phyloP scores from a whole-genome alignment of 2,113 vertebrate genomes.

The Colistium nudipinnis region DNA sequence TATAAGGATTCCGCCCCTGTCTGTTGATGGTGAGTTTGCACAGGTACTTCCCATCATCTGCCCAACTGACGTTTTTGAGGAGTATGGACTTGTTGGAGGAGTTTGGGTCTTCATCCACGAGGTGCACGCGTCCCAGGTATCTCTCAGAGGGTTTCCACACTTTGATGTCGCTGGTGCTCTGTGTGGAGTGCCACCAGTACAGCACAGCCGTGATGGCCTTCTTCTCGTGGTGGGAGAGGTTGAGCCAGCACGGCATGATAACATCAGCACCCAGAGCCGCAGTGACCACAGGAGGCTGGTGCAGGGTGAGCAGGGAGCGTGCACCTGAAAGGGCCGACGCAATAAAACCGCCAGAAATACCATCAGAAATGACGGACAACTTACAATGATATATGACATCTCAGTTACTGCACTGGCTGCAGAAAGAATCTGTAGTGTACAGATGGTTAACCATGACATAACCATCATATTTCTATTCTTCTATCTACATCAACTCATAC shows the following conservation, averaged over 20 bases:
- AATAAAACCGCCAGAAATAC: no score
- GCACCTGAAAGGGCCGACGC: constrained; percentile 50
- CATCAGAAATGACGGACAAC: no score
- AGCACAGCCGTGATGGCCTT: constrained; percentile 4
- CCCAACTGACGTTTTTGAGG: constrained; percentile 59
- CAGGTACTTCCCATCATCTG: constrained; percentile 54
- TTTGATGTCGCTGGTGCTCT: rapidly evolving
- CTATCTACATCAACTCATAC: no score
- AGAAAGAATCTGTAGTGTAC: no score
- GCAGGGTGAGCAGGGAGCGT: constrained; percentile 22
- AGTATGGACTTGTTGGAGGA: constrained; percentile 46
- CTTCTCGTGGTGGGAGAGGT: constrained; percentile 24
- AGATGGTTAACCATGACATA: no score
- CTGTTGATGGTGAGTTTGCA: constrained; percentile 60
- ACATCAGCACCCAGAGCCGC: constrained; percentile 22
- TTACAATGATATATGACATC: no score
- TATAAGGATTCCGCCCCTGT: rapidly evolving
- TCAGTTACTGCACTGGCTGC: no score
- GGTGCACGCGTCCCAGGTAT: constrained; percentile 19
- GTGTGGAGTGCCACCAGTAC: constrained; percentile 42
- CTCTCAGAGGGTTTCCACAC: background rate
- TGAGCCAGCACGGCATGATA: constrained; percentile 47
- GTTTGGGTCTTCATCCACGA: background rate
- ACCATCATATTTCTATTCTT: no score
- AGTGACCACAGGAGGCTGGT: constrained; percentile 52